Evolutionary conservation across 2,888 invertebrate genomes (phyloP).

Genomic region (Eupithecia pulchellata): DNA sequence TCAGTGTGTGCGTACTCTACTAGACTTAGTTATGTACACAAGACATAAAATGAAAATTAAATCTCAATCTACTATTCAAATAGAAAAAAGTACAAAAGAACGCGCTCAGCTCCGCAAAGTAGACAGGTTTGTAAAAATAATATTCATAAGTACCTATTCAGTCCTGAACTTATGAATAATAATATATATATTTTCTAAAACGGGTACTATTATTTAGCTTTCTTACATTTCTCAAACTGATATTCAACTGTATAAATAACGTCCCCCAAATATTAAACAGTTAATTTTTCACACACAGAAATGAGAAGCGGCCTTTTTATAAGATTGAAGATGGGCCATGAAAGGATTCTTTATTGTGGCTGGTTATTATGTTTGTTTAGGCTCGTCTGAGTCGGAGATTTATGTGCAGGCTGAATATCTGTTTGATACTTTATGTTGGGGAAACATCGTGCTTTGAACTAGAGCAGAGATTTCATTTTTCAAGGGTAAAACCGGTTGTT

Average conservation of each 20-base stretch:
- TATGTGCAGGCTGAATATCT: conserved; percentile 7
- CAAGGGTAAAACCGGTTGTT: neutral
- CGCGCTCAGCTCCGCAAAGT: neutral
- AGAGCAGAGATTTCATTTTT: neutral
- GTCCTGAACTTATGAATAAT: too few species aligned
- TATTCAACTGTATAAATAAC: neutral
- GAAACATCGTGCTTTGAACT: conserved; percentile 1
- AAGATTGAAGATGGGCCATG: conserved; percentile 41
- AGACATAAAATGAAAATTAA: too few species aligned
- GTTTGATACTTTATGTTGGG: conserved; percentile 12
- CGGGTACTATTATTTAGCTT: neutral
- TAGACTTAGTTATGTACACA: too few species aligned
- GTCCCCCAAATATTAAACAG: conserved; percentile 25
- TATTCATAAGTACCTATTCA: too few species aligned
- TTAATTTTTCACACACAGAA: conserved; percentile 45
- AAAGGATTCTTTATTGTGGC: conserved; percentile 38
- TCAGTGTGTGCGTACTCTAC: too few species aligned
- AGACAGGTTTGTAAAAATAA: neutral
- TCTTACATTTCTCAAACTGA: neutral
- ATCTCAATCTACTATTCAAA: neutral
- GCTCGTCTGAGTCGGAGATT: conserved; percentile 8
- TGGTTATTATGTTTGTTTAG: conserved; percentile 38
- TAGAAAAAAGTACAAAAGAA: neutral
- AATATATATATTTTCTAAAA: neutral
- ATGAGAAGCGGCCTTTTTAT: conserved; percentile 43